Conservation (phyloP, 2,888 invertebrate genomes). For the Pheosia gnoma region DNA sequence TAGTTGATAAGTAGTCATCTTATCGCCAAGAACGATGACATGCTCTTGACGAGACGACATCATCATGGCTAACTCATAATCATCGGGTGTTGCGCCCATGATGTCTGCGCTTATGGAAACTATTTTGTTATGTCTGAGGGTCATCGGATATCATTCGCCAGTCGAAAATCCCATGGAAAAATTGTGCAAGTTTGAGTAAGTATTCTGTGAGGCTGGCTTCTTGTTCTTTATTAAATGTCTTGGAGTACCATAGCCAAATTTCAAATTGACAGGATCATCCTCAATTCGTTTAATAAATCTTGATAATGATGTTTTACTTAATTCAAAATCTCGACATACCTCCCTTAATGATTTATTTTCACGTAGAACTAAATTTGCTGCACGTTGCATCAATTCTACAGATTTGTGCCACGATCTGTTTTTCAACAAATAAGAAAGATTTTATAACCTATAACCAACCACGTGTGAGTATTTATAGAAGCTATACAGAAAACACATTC, state of each 20-base stretch:
- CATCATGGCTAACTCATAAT: too few species aligned
- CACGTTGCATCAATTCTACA: not conserved
- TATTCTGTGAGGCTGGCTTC: slow-evolving; percentile 14
- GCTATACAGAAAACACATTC: not conserved
- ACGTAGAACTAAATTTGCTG: not conserved
- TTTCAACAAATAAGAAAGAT: not conserved
- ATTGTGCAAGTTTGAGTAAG: slow-evolving; percentile 24
- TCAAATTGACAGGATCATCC: slow-evolving; percentile 3
- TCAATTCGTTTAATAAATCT: not conserved
- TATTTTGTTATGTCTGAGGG: too few species aligned
- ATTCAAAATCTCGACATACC: not conserved
- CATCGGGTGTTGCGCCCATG: too few species aligned
- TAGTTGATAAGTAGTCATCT: too few species aligned
- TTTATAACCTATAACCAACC: not conserved
- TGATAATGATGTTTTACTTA: not conserved
- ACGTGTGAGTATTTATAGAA: too few species aligned
- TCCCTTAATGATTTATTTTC: too few species aligned
- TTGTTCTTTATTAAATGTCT: slow-evolving; percentile 6
- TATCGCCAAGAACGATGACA: too few species aligned
- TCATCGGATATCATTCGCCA: too few species aligned
- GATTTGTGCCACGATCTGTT: not conserved
- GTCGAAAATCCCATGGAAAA: slow-evolving; percentile 13
- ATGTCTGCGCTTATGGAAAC: too few species aligned
- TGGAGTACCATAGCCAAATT: slow-evolving; percentile 14
- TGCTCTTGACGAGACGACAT: too few species aligned